Evolutionary conservation across 2,888 invertebrate species (phyloP).

Genomic region (Pyrrhosoma nymphula): DNA sequence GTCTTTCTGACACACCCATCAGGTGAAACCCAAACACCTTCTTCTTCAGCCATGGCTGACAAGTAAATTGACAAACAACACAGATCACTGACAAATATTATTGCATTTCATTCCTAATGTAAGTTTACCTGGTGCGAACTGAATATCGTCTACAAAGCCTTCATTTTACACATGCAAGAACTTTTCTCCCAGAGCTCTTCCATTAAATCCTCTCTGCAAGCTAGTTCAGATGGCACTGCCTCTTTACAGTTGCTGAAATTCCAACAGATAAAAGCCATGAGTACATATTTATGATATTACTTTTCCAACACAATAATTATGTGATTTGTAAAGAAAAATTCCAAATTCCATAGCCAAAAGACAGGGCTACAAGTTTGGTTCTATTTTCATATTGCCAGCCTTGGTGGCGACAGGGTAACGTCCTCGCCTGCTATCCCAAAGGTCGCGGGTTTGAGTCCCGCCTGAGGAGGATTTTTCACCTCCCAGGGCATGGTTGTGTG

Average conservation of each 20-base stretch:
- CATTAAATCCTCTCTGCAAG: conserved; percentile 56
- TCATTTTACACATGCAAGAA: conserved; percentile 65
- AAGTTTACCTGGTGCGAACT: not conserved
- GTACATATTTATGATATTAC: not conserved
- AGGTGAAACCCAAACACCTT: conserved; percentile 74
- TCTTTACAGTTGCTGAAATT: conserved; percentile 69
- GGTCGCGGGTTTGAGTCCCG: too few species aligned
- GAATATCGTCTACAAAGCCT: conserved; percentile 75
- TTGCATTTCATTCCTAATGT: too few species aligned
- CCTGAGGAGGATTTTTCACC: too few species aligned
- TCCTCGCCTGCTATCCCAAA: too few species aligned
- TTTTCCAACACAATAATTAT: too few species aligned
- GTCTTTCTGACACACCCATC: conserved; percentile 76
- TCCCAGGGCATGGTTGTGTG: too few species aligned
- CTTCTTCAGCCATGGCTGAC: conserved; percentile 58
- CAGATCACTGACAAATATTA: not conserved
- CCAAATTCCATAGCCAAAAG: too few species aligned
- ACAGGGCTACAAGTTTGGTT: too few species aligned
- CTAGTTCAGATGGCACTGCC: conserved; percentile 66
- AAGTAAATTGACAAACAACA: not conserved
- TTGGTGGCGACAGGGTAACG: too few species aligned
- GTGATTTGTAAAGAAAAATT: too few species aligned
- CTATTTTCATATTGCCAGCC: too few species aligned
- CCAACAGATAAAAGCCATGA: not conserved
- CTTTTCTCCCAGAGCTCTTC: conserved; percentile 69